Evolutionary conservation across 2,113 vertebrate genomes (phyloP), one percentile per base, ranked within the genome.

Genomic region (Atherinomorus stipes): DNA sequence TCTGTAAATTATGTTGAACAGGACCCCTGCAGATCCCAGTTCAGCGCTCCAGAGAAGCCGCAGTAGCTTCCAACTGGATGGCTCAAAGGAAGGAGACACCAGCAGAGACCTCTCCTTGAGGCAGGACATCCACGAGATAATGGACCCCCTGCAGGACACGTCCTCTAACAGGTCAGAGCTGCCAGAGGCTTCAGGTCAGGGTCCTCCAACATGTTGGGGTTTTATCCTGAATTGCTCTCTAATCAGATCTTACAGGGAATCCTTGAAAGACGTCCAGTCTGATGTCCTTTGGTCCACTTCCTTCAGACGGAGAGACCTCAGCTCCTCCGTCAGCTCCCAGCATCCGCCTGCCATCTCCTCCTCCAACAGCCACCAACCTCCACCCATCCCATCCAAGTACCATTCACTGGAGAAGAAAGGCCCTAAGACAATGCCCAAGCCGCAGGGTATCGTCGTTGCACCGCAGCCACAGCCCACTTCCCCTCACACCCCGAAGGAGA

Each of bases 281-380:
- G 95, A 94, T 25, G 96, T 98, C 11, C 89, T 99, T 42, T 90
- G 94, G 2, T 97, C 97, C 76, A 96, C 96, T 6, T 99, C 97
- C 18, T 97, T 97, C 78, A 92, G 93, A 7, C 94, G 95, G 57
- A 92, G 89, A 19, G 95, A 96, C 79, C 89, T 96, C 5, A 67
- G 15, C 40, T 66, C 77, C 15, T 74, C 76, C 0, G 80, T 16
- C 53, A 89, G 37, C 34, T 13, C 69, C 50, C 19, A 53, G 0
- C 60, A 77, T 62, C 56, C 66, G 52, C 45, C 66, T 38, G 22
- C 64, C 5, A 85, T 47, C 21, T 59, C 37, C 34, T 68, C 57
- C n/a, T 54, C 75, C 34, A 42, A 40, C 71, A 74, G 58, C 47
- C 68, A 65, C 21, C 95, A 93, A 26, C 88, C 94, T 7, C 85